Conservation (phyloP, 2,888 invertebrate species). For the Melangyna quadrimaculata region DNA sequence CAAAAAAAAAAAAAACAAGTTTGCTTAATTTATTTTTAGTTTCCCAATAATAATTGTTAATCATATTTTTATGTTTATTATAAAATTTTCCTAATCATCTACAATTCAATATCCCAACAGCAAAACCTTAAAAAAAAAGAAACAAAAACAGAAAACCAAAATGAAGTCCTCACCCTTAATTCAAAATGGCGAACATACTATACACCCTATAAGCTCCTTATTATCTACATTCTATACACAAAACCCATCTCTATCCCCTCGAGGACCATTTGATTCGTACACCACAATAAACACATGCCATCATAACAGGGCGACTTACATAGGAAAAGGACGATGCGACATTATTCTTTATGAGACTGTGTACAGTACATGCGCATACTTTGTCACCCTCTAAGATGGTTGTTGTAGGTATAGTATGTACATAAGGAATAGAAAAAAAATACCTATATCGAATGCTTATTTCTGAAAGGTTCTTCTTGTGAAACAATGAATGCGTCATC, state of each 20-base stretch:
- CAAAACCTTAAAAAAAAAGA: background rate
- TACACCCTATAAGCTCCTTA: background rate
- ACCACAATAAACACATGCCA: constrained; percentile 40
- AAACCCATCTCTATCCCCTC: constrained; percentile 31
- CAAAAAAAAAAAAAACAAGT: too few species aligned
- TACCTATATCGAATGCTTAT: constrained; percentile 21
- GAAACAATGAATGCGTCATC: constrained; percentile 44
- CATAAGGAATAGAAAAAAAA: background rate
- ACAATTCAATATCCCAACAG: background rate
- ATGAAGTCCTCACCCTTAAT: constrained; percentile 41
- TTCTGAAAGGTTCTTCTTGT: constrained; percentile 2
- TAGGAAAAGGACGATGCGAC: constrained; percentile 67
- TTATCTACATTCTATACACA: constrained; percentile 15
- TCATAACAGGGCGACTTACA: constrained; percentile 22
- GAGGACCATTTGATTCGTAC: constrained; percentile 53
- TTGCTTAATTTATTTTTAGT: too few species aligned
- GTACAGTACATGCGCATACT: constrained; percentile 65
- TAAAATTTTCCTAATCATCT: background rate
- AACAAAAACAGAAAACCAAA: constrained; percentile 26
- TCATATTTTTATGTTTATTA: too few species aligned
- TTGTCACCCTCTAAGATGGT: constrained; percentile 63
- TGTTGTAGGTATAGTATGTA: too few species aligned
- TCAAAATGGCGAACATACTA: constrained; percentile 64
- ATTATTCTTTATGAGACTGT: constrained; percentile 44
- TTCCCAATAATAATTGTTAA: too few species aligned